A percentile compares a stretch with the other conserved stretches of the same genome.
These are phyloP conservation scores for Apodemia zela DNA, from an alignment of 2,888 invertebrate genomes.

Conservation along the genomic window DNA sequence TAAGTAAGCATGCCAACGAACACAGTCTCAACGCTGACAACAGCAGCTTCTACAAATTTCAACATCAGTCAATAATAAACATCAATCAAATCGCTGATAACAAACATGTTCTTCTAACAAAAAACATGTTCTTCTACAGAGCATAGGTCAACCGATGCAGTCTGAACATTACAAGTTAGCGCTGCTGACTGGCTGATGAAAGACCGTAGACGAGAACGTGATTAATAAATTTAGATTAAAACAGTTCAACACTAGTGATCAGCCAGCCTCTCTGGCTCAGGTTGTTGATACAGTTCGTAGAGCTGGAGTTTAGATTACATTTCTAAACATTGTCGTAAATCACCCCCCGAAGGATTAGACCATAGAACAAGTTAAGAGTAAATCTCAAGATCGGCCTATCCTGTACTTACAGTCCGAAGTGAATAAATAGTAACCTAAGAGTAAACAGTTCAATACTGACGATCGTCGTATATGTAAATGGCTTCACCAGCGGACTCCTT, in stretches of 20 bases:
- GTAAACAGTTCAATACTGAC: slow-evolving; percentile 56
- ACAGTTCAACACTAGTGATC: neutral
- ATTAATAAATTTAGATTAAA: neutral
- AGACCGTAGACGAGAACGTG: neutral
- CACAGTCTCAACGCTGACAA: neutral
- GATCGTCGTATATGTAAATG: slow-evolving; percentile 77
- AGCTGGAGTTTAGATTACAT: neutral
- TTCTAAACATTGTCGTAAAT: no score
- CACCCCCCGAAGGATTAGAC: neutral
- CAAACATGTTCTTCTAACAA: no score
- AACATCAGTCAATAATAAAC: neutral
- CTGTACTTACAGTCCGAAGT: neutral
- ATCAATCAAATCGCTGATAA: neutral
- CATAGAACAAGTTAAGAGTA: neutral
- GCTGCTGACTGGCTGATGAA: neutral
- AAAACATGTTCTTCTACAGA: neutral
- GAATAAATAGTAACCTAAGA: neutral
- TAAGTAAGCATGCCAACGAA: neutral
- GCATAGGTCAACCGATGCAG: neutral
- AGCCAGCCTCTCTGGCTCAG: neutral
- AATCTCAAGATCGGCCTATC: neutral
- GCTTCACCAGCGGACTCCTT: slow-evolving; percentile 86
- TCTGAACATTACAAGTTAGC: neutral
- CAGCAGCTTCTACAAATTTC: neutral
- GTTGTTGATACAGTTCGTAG: neutral